Evolutionary conservation across 1,140 invertebrate species (phyloP).

Genomic region (Teleopsis dalmanni): DNA sequence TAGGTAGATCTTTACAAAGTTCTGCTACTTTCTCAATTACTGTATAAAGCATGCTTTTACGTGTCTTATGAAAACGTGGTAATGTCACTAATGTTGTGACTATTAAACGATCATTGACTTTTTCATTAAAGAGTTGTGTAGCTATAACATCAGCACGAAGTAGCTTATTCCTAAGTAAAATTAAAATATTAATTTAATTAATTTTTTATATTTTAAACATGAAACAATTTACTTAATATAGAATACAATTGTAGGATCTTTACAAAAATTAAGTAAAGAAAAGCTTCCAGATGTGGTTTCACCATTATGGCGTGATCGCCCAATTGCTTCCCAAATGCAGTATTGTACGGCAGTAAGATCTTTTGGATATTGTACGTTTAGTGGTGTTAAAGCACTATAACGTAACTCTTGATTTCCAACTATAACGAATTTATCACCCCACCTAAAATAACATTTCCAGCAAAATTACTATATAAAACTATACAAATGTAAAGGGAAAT

Average conservation of each 20-base stretch:
- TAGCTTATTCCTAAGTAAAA: slow-evolving; percentile 22
- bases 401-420: slow-evolving; percentile 62
- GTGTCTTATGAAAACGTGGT: slow-evolving; percentile 10
- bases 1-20: slow-evolving; percentile 15
- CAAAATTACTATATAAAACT: not conserved
- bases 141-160: slow-evolving; percentile 15
- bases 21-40: slow-evolving; percentile 27
- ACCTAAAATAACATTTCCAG: slow-evolving; percentile 41
- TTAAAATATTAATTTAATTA: not conserved
- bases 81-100: slow-evolving; percentile 12
- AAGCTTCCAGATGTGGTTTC: slow-evolving; percentile 61
- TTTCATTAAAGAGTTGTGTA: slow-evolving; percentile 23
- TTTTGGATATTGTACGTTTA: slow-evolving; percentile 26
- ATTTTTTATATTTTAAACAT: not conserved
- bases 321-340: slow-evolving; percentile 69
- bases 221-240: slow-evolving; percentile 27
- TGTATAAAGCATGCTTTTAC: no score
- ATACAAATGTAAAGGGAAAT: no score
- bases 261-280: slow-evolving; percentile 45
- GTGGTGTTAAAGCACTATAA: slow-evolving; percentile 53
- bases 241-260: slow-evolving; percentile 46
- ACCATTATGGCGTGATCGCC: slow-evolving; percentile 61
- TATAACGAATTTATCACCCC: slow-evolving; percentile 58
- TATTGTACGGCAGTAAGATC: slow-evolving; percentile 56
- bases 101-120: slow-evolving; percentile 12